Base-by-base conservation (phyloP, 2,888 invertebrate species). In the Pelosia muscerda region DNA sequence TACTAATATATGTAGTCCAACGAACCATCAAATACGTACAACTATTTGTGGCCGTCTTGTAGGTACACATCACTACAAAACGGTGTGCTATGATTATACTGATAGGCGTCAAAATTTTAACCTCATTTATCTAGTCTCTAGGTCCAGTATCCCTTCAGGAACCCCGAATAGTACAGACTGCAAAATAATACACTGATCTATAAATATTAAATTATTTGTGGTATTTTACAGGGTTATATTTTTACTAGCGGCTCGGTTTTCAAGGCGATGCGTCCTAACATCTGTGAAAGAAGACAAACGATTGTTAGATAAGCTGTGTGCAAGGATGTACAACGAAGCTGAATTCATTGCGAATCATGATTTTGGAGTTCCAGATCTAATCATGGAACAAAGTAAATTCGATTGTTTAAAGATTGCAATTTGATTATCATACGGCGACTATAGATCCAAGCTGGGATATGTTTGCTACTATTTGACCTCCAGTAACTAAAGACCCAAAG, bases 311-410 rank as follows among this genome's bases (percentile, higher is more conserved):
- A 72, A 66, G 4, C 76, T 82, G 22, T 91, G 90, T 49, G 62
- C 72, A 2, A 77, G 61, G 3, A 75, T 81, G 2, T 87, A 79
- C 66, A 72, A 74, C 11, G 90, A 91, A 74, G 82, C 82, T 0
- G 73, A 84, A 49, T 88, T 82, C 66, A 88, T 89, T 13, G 83
- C 81, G 2, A 22, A 22, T 0, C 76, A 86, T 62, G 71, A 75
- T 2, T 89, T 80, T 64, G 56, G 58, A 26, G 6, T 75, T 2
- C 70, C 78, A 0, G 90, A 91, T 72, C 77, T 92, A 25, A 68
- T 92, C 54, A 66, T 88, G 70, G 90, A 91, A 81, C 82, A 88
- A 26, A 86, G 92, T 91, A 82, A 84, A 87, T 1, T 15, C 31
- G 2, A 6, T 3, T 49, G 26, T 23, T 19, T 31, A 26, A 19